A percentile compares a stretch with the other conserved stretches of the same genome.
Conservation (phyloP, 2,888 invertebrate genomes). For the Dasysyrphus albostriatus region DNA sequence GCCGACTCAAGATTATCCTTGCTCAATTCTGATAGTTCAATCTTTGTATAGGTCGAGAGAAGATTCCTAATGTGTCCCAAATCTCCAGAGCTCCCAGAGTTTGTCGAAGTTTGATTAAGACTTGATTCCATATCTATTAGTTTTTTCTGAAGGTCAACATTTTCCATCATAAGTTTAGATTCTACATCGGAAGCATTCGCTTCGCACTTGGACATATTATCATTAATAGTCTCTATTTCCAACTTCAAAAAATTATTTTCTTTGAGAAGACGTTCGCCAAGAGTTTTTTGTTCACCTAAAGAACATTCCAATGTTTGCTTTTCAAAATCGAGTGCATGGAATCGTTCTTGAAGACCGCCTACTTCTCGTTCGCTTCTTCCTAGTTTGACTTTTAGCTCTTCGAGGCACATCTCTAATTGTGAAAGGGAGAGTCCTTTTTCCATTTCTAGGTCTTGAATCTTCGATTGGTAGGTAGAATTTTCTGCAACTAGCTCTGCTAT, state of each 20-base stretch:
- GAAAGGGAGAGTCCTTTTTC: constrained; percentile 80
- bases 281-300: constrained; percentile 32
- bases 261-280: constrained; percentile 77
- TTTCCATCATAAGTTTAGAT: constrained; percentile 77
- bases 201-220: constrained; percentile 74
- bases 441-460: constrained; percentile 80
- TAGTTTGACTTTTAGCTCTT: constrained; percentile 76
- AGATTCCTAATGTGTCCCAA: constrained; percentile 78
- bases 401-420: constrained; percentile 79
- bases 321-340: constrained; percentile 76
- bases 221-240: constrained; percentile 80
- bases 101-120: constrained; percentile 53
- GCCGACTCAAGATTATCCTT: constrained; percentile 79
- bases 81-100: constrained; percentile 42
- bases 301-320: constrained; percentile 55
- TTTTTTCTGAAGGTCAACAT: constrained; percentile 78
- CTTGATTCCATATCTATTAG: constrained; percentile 82
- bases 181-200: constrained; percentile 77
- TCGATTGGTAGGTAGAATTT: constrained; percentile 78
- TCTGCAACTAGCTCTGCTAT: constrained; percentile 79
- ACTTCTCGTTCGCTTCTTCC: constrained; percentile 77
- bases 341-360: constrained; percentile 69
- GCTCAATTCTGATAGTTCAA: constrained; percentile 75
- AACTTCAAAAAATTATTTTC: constrained; percentile 80
- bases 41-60: constrained; percentile 78